These are phyloP conservation scores for Drosophila trapezifrons DNA, from an alignment of 1,140 invertebrate species.

Conservation along the genomic window DNA sequence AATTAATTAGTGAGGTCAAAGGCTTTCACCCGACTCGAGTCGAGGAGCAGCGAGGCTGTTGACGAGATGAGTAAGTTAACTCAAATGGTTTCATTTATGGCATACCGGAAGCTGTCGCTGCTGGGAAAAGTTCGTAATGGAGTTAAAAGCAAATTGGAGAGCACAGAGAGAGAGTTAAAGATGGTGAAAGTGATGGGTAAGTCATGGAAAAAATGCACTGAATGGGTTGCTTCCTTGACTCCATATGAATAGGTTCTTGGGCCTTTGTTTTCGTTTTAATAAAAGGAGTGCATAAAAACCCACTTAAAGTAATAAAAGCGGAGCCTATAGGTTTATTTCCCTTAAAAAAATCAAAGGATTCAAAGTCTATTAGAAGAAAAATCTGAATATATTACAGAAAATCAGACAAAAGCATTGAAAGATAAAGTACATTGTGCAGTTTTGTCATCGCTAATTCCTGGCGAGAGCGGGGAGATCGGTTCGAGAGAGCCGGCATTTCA, in stretches of 20 bases:
- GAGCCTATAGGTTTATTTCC: too few species aligned
- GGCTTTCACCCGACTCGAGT: constrained; percentile 1
- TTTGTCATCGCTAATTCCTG: too few species aligned
- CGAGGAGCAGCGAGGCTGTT: constrained; percentile 1
- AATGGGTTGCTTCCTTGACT: background rate
- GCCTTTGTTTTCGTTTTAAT: background rate
- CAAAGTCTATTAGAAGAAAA: too few species aligned
- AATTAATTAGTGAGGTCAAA: constrained; percentile 50
- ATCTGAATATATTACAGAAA: too few species aligned
- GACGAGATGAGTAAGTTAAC: constrained; percentile 7
- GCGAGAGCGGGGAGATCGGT: too few species aligned
- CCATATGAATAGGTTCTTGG: background rate
- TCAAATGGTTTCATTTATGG: background rate
- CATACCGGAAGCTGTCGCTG: constrained; percentile 15
- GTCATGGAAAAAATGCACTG: constrained; percentile 2
- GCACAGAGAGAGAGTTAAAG: constrained; percentile 15
- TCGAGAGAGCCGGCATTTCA: too few species aligned
- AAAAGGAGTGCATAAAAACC: too few species aligned
- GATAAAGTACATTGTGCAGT: too few species aligned
- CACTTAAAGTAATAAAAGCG: too few species aligned
- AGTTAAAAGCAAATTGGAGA: constrained; percentile 14
- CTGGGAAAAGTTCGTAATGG: constrained; percentile 11
- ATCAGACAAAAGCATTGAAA: too few species aligned
- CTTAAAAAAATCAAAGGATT: too few species aligned
- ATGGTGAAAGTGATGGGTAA: constrained; percentile 8